Evolutionary conservation across 2,888 invertebrate species (phyloP).

Genomic region (Patella depressa): DNA sequence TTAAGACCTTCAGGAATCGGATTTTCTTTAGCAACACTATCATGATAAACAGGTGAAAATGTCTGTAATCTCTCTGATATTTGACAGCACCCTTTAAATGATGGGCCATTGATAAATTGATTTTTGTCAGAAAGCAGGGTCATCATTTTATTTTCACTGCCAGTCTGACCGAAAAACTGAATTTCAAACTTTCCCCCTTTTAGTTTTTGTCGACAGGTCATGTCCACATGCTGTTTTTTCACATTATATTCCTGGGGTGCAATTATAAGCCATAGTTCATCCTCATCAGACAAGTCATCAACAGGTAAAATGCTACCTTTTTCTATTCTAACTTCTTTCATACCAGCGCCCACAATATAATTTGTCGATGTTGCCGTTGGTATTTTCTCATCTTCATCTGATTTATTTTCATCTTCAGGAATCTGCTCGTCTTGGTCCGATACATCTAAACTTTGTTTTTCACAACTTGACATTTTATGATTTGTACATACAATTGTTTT

Average conservation of each 20-base stretch:
- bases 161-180: background rate
- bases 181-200: conserved; percentile 3
- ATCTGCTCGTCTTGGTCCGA: background rate
- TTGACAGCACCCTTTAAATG: background rate
- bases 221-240: background rate
- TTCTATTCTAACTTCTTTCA: background rate
- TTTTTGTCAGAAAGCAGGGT: background rate
- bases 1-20: background rate
- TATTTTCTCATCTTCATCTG: background rate
- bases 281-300: background rate
- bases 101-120: background rate
- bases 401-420: background rate
- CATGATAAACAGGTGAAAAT: background rate
- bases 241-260: background rate
- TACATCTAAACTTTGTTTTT: background rate
- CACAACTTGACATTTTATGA: background rate
- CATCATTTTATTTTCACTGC: background rate
- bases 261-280: background rate
- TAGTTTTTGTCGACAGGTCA: background rate
- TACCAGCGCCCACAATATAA: background rate
- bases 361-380: background rate
- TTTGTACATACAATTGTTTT: background rate
- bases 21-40: background rate
- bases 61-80: background rate
- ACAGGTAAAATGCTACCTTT: background rate